Percentiles rank a stretch among this genome's conserved stretches.
Conservation (phyloP, 2,888 invertebrate genomes). For the Dyspetes luteomarginatus region DNA sequence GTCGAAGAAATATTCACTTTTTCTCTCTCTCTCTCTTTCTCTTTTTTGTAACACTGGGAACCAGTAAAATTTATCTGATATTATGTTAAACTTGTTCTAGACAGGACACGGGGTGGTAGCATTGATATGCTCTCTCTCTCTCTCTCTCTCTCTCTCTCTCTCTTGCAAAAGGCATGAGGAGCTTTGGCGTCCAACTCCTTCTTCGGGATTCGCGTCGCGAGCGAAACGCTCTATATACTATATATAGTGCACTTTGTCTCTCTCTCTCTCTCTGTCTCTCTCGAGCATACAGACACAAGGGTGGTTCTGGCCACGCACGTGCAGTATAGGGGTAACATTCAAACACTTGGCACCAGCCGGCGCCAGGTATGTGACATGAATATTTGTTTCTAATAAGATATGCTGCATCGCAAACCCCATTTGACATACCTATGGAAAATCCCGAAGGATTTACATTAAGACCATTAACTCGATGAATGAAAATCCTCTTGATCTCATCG, state of each 20-base stretch:
- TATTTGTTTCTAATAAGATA: constrained; percentile 84
- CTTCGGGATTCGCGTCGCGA: constrained; percentile 15
- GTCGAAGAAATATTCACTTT: constrained; percentile 49
- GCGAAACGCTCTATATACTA: constrained; percentile 25
- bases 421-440: constrained; percentile 74
- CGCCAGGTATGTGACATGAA: constrained; percentile 83
- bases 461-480: constrained; percentile 70
- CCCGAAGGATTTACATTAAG: constrained; percentile 72
- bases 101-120: constrained; percentile 48
- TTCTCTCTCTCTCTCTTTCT: background rate
- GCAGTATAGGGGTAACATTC: constrained; percentile 81
- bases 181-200: background rate
- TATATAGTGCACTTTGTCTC: constrained; percentile 1
- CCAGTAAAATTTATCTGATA: constrained; percentile 76
- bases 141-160: constrained; percentile 29
- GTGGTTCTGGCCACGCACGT: constrained; percentile 78
- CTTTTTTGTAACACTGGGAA: constrained; percentile 36
- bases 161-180: background rate
- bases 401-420: constrained; percentile 78
- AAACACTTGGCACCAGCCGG: constrained; percentile 84
- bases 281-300: constrained; percentile 30
- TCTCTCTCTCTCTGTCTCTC: constrained; percentile 14
- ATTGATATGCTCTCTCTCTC: constrained; percentile 61
- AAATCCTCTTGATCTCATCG: background rate
- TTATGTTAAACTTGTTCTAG: constrained; percentile 80